A percentile compares a stretch with the other conserved stretches of the same genome.
phyloP scores from a whole-genome alignment of 2,888 invertebrate species.

The Polyploca ridens region DNA sequence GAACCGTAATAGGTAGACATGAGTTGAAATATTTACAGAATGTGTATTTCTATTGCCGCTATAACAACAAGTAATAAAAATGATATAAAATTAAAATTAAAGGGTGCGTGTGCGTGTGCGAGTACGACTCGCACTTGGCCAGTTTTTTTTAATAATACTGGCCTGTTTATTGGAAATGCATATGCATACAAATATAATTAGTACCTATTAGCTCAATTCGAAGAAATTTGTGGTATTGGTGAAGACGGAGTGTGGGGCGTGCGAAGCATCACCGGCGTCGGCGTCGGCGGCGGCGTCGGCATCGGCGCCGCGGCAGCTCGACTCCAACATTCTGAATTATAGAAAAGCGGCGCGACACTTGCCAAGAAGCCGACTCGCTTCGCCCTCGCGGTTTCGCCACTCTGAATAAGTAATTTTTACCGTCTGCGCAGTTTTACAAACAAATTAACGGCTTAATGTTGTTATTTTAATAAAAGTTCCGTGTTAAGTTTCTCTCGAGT shows the following conservation, averaged over 20 bases:
- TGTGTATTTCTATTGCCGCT: no score
- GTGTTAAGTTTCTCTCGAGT: slow-evolving; percentile 68
- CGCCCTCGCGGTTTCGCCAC: slow-evolving; percentile 67
- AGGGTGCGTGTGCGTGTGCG: no score
- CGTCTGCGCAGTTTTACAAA: slow-evolving; percentile 82
- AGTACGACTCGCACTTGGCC: no score
- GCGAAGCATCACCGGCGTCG: background rate
- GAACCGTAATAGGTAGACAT: no score
- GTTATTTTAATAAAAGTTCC: slow-evolving; percentile 82
- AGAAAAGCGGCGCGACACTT: slow-evolving; percentile 67
- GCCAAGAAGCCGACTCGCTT: slow-evolving; percentile 59
- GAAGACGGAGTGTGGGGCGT: background rate
- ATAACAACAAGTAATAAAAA: no score
- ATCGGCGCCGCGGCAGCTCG: slow-evolving; percentile 21
- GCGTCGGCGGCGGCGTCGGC: slow-evolving; percentile 16
- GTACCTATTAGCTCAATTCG: background rate
- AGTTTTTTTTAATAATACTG: no score
- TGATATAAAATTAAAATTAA: no score
- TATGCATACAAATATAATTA: background rate
- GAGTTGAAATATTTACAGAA: no score
- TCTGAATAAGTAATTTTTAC: slow-evolving; percentile 81
- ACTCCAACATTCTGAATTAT: slow-evolving; percentile 67
- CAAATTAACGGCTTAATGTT: slow-evolving; percentile 82
- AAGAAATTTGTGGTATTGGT: background rate
- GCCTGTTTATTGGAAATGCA: background rate